These are phyloP conservation scores for Hipparchia semele DNA, from an alignment of 2,888 invertebrate species.

Conservation along the genomic window DNA sequence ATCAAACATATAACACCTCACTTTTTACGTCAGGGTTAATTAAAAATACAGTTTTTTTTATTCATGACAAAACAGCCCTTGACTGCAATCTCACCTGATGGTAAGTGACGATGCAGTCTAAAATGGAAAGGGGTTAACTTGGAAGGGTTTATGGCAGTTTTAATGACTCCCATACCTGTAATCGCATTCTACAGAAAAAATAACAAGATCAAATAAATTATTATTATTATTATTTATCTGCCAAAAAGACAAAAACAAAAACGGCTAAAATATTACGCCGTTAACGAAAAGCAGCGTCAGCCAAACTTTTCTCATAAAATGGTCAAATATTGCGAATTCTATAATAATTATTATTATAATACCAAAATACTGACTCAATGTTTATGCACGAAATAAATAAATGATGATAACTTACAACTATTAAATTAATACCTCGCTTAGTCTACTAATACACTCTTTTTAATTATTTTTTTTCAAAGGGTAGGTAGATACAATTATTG, in stretches of 20 bases:
- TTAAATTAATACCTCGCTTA: constrained; percentile 11
- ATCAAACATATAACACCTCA: no score
- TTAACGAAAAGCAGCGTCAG: neutral
- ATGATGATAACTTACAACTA: constrained; percentile 16
- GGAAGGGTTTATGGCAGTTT: no score
- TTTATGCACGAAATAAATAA: constrained; percentile 19
- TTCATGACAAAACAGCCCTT: no score
- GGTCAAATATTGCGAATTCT: constrained; percentile 5
- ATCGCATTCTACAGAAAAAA: neutral
- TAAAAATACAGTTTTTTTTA: no score
- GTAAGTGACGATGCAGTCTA: no score
- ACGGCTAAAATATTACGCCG: neutral
- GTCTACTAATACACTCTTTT: constrained; percentile 14
- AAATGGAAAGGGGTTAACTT: no score
- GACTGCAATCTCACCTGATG: no score
- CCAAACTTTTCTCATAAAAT: neutral
- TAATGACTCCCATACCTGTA: no score
- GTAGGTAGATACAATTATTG: constrained; percentile 15
- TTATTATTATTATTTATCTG: neutral
- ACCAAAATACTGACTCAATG: constrained; percentile 19
- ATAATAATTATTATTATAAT: constrained; percentile 10
- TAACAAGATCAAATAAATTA: constrained; percentile 7
- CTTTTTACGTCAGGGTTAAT: no score
- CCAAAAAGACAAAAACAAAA: neutral
- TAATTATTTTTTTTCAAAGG: constrained; percentile 13